Evolutionary conservation across 2,113 vertebrate species (phyloP), one percentile per base, ranked within the genome.

Genomic region (Rhinolophus sinicus): DNA sequence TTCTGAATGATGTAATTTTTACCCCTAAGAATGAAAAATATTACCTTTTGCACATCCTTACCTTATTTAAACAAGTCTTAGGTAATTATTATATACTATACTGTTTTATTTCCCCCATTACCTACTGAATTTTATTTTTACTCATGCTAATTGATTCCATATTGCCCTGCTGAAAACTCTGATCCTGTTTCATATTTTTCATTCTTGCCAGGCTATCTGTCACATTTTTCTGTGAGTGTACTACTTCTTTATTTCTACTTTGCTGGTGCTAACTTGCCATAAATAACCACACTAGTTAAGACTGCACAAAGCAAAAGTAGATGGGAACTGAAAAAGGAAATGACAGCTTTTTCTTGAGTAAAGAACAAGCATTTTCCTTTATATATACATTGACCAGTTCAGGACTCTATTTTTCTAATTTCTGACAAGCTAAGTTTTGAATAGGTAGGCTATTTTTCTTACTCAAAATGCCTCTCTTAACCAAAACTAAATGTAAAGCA

Each of bases 81-180:
- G 40, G 52, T 75, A 70, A 65, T 72, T 58, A n/a, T 76, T 76
- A 64, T 80, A 15, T 38, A 62, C 7, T 64, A 8, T 40, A 26
- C 8, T 30, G 6, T 85, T 89, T 50, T 40, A 54, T 80, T 88
- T 50, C 47, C 15, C 19, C 75, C 30, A 33, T 58, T 50, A 19
- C 44, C 80, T 78, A 35, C 14, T 47, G 50, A 91, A 85, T 87
- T 92, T 88, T 89, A 86, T 78, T 86, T 93, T 94, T 95, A 62
- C 15, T 84, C 2, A n/a, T 81, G 52, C 11, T 95, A 83, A 87
- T 95, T 86, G 89, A 96, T 47, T 4, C 8, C 28, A 30, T 69
- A 58, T 28, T 93, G 9, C 15, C 90, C 38, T 87, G 35, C 16
- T 92, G 64, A 83, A 52, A 73, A 70, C 14, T 90, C 58, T 89